Evolutionary conservation across 2,888 invertebrate genomes (phyloP).

Genomic region (Eueremaeus valkanovi): DNA sequence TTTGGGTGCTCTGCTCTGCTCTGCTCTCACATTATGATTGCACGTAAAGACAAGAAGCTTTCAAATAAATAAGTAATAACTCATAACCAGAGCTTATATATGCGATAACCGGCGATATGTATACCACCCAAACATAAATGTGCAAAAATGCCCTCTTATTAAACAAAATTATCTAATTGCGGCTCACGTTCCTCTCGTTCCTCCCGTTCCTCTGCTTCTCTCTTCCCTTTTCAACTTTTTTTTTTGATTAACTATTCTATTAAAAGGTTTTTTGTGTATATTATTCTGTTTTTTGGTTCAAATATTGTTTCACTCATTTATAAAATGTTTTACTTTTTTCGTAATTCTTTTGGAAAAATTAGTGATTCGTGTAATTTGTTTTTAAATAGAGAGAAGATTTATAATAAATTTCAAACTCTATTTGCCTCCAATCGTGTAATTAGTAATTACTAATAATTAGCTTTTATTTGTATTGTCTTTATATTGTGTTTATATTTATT

Average conservation of each 20-base stretch:
- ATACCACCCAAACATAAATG: constrained; percentile 5
- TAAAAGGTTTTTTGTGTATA: not conserved
- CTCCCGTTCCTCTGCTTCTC: not conserved
- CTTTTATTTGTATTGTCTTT: not conserved
- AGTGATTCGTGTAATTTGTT: too few species aligned
- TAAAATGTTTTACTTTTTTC: not conserved
- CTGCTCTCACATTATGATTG: constrained; percentile 9
- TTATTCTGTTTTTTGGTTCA: too few species aligned
- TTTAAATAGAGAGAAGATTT: too few species aligned
- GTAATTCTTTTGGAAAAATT: not conserved
- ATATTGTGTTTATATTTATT: too few species aligned
- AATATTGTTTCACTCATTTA: not conserved
- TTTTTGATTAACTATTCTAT: not conserved
- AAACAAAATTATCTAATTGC: constrained; percentile 2
- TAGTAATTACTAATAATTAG: not conserved
- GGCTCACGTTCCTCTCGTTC: not conserved
- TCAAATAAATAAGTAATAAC: constrained; percentile 33
- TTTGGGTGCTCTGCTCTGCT: not conserved
- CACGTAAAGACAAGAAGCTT: constrained; percentile 34
- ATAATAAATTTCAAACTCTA: not conserved
- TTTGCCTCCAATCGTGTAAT: not conserved
- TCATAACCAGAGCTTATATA: constrained; percentile 9
- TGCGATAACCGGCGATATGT: not conserved
- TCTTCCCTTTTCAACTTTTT: not conserved
- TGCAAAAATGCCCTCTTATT: not conserved